phyloP scores from a whole-genome alignment of 2,113 vertebrate genomes.

The Sinocyclocheilus maitianheensis region DNA sequence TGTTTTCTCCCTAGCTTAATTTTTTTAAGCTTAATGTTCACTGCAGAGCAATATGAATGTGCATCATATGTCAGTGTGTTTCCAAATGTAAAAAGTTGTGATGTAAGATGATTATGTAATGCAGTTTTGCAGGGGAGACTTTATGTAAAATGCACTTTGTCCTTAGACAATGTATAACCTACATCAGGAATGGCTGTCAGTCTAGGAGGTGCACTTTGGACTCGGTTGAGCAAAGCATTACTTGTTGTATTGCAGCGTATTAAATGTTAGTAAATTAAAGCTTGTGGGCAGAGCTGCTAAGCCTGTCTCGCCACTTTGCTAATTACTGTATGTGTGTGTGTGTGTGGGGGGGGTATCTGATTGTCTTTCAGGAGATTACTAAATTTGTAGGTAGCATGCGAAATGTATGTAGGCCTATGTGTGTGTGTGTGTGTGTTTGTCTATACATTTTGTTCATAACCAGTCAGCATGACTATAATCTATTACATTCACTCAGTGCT shows the following conservation, averaged over 20 bases:
- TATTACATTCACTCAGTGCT: not conserved
- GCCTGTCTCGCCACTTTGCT: not conserved
- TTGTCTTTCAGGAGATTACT: not conserved
- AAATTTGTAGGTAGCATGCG: not conserved
- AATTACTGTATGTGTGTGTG: not conserved
- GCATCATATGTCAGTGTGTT: not conserved
- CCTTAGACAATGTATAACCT: not conserved
- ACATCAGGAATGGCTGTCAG: not conserved
- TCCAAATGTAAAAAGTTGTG: not conserved
- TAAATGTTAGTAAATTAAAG: constrained; percentile 15
- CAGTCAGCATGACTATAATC: not conserved
- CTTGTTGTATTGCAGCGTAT: not conserved
- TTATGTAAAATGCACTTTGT: constrained; percentile 29
- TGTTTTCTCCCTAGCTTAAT: not conserved
- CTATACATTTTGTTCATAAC: no score
- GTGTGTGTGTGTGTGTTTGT: not conserved
- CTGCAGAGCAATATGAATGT: not conserved
- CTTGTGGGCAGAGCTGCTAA: not conserved
- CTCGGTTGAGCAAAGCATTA: constrained; percentile 10
- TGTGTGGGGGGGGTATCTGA: not conserved
- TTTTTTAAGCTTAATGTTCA: not conserved
- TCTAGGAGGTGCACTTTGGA: not conserved
- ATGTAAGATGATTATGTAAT: constrained; percentile 8
- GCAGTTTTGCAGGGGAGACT: not conserved
- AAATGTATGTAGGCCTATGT: not conserved